Evolutionary conservation across 2,113 vertebrate genomes (phyloP).

Genomic region (Manacus vitellinus): DNA sequence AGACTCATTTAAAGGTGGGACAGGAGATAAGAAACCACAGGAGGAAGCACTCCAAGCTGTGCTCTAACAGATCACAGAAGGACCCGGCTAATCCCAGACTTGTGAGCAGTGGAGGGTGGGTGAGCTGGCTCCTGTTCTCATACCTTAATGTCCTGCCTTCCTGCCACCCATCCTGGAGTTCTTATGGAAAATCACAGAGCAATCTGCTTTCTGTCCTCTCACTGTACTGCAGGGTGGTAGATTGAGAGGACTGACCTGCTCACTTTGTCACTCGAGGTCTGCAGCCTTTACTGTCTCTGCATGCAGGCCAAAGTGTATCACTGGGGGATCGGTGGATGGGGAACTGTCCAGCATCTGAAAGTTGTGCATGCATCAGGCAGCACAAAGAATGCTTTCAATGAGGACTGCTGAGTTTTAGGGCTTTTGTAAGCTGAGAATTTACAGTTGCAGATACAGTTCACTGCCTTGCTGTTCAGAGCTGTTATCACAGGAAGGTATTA

Average conservation of each 20-base stretch:
- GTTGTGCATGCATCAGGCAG: background rate
- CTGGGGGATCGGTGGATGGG: background rate
- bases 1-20: background rate
- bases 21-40: background rate
- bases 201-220: background rate
- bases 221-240: background rate
- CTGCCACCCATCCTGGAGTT: background rate
- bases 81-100: background rate
- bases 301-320: accelerated
- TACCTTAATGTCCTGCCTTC: background rate
- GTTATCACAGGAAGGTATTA: background rate
- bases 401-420: background rate
- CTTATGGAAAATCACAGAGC: background rate
- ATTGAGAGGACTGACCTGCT: background rate
- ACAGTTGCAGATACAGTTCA: background rate
- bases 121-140: background rate
- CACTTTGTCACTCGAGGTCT: accelerated
- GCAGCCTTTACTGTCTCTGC: background rate
- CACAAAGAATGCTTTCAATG: background rate
- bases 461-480: background rate
- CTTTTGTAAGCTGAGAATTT: background rate
- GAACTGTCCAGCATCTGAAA: background rate
- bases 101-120: accelerated
- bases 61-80: background rate
- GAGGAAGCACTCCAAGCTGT: background rate